Evolutionary conservation across 2,888 invertebrate genomes (phyloP).

Genomic region (Amiota communis): DNA sequence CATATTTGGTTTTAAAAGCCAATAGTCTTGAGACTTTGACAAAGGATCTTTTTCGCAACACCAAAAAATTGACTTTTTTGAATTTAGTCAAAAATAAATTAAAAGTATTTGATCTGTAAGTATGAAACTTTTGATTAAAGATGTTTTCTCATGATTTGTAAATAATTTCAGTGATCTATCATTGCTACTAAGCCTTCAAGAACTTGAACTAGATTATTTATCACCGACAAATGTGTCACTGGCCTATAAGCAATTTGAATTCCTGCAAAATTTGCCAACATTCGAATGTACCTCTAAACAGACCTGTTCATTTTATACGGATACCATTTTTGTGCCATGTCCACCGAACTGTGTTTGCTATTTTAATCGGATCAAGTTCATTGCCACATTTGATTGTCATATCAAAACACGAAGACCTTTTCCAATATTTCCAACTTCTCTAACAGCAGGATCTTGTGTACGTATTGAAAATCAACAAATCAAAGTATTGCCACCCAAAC

Average conservation of each 20-base stretch:
- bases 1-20: neutral
- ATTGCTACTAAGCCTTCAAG: neutral
- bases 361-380: neutral
- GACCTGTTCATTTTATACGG: neutral
- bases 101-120: constrained; percentile 3
- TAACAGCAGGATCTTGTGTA: neutral
- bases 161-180: too few relatives aligned
- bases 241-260: neutral
- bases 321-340: neutral
- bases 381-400: neutral
- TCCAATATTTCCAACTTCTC: neutral
- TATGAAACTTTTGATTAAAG: neutral
- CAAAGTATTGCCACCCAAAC: neutral
- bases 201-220: neutral
- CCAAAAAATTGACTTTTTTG: neutral
- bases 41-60: neutral
- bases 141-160: neutral
- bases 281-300: neutral
- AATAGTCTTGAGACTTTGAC: neutral
- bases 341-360: neutral
- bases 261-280: neutral
- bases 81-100: neutral
- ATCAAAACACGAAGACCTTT: neutral
- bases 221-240: neutral
- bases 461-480: neutral